phyloP scores from a whole-genome alignment of 2,113 vertebrate species.

The Origma solitaria region DNA sequence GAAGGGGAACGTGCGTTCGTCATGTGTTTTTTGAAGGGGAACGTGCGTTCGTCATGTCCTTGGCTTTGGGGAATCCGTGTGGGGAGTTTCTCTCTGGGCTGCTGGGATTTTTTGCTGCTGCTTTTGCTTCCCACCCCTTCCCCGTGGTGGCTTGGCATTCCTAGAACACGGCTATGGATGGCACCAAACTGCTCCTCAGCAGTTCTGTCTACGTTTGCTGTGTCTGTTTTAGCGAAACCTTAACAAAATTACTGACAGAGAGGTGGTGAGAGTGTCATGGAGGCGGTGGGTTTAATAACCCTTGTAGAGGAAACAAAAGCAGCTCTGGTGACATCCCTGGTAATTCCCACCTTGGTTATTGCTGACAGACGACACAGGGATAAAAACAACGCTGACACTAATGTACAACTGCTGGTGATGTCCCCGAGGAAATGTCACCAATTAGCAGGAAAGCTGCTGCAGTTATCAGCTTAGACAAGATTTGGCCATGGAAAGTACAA shows the following conservation, averaged over 20 bases:
- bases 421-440: background rate
- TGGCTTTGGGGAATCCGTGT: rapidly evolving
- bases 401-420: background rate
- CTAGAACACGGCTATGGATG: rapidly evolving
- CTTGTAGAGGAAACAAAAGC: background rate
- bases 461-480: background rate
- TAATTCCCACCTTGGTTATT: background rate
- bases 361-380: background rate
- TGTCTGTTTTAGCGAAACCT: background rate
- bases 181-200: background rate
- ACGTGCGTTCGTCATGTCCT: rapidly evolving
- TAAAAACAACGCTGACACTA: conserved; percentile 1
- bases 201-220: background rate
- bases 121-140: background rate
- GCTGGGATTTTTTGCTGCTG: background rate
- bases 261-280: background rate
- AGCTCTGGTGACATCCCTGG: background rate
- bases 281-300: background rate
- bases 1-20: rapidly evolving
- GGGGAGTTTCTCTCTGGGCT: background rate
- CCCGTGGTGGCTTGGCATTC: rapidly evolving
- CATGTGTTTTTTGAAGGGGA: background rate
- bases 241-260: background rate
- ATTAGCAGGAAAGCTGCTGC: conserved; percentile 32
- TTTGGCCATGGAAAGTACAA: background rate